A percentile compares a stretch with the other conserved stretches of the same genome.
Evolutionary conservation across 2,888 invertebrate genomes (phyloP).

Genomic region (Dyspetes luteomarginatus): DNA sequence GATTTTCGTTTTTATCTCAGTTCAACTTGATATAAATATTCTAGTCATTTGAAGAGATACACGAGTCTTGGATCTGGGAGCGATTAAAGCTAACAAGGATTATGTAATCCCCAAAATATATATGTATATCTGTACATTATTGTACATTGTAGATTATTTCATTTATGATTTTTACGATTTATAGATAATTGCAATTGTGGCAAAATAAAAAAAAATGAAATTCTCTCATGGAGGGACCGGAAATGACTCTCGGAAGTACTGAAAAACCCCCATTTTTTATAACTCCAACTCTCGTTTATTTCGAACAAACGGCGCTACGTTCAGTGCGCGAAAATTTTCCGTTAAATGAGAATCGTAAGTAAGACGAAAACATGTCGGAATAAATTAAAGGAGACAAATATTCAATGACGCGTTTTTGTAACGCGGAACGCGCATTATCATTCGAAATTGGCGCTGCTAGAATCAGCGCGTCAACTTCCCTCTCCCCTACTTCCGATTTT

Average conservation of each 20-base stretch:
- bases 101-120: neutral
- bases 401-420: neutral
- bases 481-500: neutral
- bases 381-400: neutral
- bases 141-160: slow-evolving; percentile 6
- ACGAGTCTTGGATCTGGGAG: neutral
- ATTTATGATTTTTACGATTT: slow-evolving; percentile 5
- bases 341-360: neutral
- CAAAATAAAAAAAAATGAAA: slow-evolving; percentile 5
- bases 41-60: neutral
- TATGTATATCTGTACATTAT: neutral
- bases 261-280: neutral
- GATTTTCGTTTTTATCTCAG: neutral
- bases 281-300: neutral
- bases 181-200: slow-evolving; percentile 4
- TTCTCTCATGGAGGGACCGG: neutral
- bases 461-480: neutral
- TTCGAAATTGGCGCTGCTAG: slow-evolving; percentile 18
- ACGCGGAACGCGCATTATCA: slow-evolving; percentile 13
- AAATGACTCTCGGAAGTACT: neutral
- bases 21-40: neutral
- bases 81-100: neutral
- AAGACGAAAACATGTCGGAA: neutral
- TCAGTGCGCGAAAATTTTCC: slow-evolving; percentile 12
- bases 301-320: neutral